A percentile compares a stretch with the other conserved stretches of the same genome.
Conservation (phyloP, 2,113 vertebrate species). For the Sarotherodon lohbergeri region DNA sequence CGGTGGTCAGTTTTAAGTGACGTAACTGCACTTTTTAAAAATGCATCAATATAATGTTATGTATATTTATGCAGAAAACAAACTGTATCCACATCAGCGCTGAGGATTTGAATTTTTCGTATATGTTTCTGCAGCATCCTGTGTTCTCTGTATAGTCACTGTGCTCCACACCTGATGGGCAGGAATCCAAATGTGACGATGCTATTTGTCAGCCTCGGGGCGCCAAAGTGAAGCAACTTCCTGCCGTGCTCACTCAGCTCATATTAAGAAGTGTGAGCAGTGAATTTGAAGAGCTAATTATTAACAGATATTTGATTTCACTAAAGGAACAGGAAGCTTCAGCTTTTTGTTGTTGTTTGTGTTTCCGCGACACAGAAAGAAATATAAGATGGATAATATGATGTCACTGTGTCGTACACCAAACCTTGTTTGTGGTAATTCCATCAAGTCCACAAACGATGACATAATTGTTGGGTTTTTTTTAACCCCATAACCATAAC, state of each 20-base stretch:
- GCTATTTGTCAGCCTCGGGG: not conserved
- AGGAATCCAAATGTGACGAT: not conserved
- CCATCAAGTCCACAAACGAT: not conserved
- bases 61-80: rapidly evolving
- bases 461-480: rapidly evolving
- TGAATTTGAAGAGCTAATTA: not conserved
- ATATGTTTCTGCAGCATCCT: not conserved
- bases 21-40: not conserved
- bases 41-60: not conserved
- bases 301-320: not conserved
- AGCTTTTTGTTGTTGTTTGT: not conserved
- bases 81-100: not conserved
- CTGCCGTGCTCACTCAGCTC: not conserved
- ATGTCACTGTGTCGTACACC: not conserved
- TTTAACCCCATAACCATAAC: not conserved
- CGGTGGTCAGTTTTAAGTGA: not conserved
- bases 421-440: not conserved
- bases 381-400: not conserved
- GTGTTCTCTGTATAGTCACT: not conserved
- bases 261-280: not conserved
- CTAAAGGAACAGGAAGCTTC: not conserved
- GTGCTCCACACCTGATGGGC: not conserved
- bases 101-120: not conserved
- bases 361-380: not conserved
- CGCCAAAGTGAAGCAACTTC: not conserved